phyloP scores from a whole-genome alignment of 2,888 invertebrate species.

The Azorinus chamasolen region DNA sequence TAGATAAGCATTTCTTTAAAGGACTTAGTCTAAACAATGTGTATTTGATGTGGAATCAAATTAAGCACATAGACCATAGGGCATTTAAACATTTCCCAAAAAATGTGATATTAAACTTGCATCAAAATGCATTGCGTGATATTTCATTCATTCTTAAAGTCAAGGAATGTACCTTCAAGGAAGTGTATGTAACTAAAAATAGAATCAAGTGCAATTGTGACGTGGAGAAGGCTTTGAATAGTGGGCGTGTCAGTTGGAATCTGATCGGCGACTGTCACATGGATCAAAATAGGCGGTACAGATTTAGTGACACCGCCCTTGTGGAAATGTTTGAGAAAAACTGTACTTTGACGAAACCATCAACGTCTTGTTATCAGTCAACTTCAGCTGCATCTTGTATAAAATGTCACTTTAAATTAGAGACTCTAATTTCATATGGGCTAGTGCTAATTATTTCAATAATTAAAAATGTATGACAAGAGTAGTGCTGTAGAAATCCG shows the following conservation, averaged over 20 bases:
- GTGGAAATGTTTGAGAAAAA: constrained; percentile 32
- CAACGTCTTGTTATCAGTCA: constrained; percentile 21
- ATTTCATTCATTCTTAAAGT: constrained; percentile 66
- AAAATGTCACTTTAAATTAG: too few species aligned
- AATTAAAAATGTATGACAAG: too few species aligned
- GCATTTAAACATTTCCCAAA: constrained; percentile 56
- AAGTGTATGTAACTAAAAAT: constrained; percentile 63
- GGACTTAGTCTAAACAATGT: constrained; percentile 41
- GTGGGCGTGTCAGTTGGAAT: constrained; percentile 62
- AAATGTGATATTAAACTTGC: constrained; percentile 49
- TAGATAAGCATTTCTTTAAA: constrained; percentile 60
- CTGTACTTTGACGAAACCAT: constrained; percentile 47
- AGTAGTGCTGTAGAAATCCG: too few species aligned
- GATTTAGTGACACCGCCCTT: constrained; percentile 40
- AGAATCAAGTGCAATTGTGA: constrained; percentile 68
- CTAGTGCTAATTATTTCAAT: too few species aligned
- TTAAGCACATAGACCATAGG: constrained; percentile 54
- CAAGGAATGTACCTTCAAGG: constrained; percentile 64
- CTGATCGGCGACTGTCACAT: constrained; percentile 53
- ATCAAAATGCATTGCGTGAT: constrained; percentile 51
- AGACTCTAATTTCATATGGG: too few species aligned
- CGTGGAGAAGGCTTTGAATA: constrained; percentile 66
- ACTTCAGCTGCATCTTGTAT: constrained; percentile 3
- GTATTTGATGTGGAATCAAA: constrained; percentile 53
- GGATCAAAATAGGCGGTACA: constrained; percentile 36